Evolutionary conservation across 2,113 vertebrate species (phyloP).

Genomic region (Probosciger aterrimus): DNA sequence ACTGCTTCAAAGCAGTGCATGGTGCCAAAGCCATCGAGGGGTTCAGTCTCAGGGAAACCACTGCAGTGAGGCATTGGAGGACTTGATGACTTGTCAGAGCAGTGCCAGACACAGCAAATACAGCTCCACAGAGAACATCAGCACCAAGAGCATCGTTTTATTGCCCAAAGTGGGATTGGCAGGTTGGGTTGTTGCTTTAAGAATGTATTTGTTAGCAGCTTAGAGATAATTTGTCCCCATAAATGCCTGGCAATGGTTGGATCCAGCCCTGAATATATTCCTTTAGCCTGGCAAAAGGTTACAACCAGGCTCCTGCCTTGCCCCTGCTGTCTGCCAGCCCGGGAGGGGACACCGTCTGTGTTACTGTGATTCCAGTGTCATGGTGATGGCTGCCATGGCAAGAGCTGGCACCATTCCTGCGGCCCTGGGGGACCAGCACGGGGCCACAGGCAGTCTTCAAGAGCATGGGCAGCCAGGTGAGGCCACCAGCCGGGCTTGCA

Average conservation of each 20-base stretch:
- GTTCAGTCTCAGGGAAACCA: conserved; percentile 78
- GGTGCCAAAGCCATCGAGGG: conserved; percentile 76
- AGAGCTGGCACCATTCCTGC: background rate
- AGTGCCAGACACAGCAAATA: background rate
- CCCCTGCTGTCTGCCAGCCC: background rate
- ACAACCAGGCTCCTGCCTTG: background rate
- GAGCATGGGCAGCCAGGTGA: conserved; percentile 64
- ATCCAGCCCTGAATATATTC: background rate
- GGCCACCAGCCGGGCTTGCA: background rate
- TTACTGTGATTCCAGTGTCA: background rate
- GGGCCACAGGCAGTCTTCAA: conserved; percentile 41
- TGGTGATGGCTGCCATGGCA: conserved; percentile 29
- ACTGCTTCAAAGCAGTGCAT: background rate
- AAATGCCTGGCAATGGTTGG: background rate
- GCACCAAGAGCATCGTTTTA: background rate
- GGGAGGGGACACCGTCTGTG: background rate
- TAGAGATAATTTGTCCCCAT: background rate
- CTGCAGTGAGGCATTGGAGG: background rate
- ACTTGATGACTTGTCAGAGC: background rate
- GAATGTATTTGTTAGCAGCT: background rate
- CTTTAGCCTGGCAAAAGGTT: background rate
- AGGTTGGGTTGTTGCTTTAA: background rate
- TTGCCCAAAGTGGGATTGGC: background rate
- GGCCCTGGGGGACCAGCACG: background rate
- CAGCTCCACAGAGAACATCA: background rate